These are phyloP conservation scores for Argentina silus DNA, from an alignment of 2,797 vertebrate genomes.

Conservation along the genomic window DNA sequence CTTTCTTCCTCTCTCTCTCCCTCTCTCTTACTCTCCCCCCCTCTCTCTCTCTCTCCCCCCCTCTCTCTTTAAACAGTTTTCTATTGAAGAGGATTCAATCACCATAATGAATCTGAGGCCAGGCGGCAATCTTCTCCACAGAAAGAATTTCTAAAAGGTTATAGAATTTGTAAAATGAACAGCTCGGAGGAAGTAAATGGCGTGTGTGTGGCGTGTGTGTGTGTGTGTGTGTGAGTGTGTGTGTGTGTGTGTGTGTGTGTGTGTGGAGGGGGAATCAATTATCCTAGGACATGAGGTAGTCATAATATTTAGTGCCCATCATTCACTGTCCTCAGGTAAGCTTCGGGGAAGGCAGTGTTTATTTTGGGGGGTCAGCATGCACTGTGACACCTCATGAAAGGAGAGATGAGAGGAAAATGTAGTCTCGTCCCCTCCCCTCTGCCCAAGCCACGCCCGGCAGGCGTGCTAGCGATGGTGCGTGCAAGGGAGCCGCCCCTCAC, in stretches of 20 bases:
- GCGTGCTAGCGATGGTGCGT: slow-evolving; percentile 53
- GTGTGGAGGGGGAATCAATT: slow-evolving; percentile 83
- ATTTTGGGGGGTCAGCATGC: slow-evolving; percentile 47
- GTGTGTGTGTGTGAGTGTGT: slow-evolving; percentile 22
- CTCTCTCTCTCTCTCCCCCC: slow-evolving; percentile 14
- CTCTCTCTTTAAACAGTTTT: slow-evolving; percentile 86
- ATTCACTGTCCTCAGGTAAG: slow-evolving; percentile 86
- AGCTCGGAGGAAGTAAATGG: slow-evolving; percentile 87
- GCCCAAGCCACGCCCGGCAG: slow-evolving; percentile 44
- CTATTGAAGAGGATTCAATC: slow-evolving; percentile 94
- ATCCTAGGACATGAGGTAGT: slow-evolving; percentile 81
- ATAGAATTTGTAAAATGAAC: slow-evolving; percentile 94
- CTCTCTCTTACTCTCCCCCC: slow-evolving; percentile 50
- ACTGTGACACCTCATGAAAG: slow-evolving; percentile 9
- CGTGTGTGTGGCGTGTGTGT: slow-evolving; percentile 36
- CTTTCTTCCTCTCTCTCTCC: slow-evolving; percentile 41
- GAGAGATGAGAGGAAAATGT: neutral
- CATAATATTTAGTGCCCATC: slow-evolving; percentile 88
- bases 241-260: slow-evolving; percentile 17
- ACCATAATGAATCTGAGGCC: slow-evolving; percentile 94
- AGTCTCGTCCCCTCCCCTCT: slow-evolving; percentile 6
- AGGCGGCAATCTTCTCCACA: slow-evolving; percentile 89
- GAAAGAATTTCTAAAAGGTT: slow-evolving; percentile 94
- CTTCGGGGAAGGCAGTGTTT: slow-evolving; percentile 62
- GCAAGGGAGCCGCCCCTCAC: slow-evolving; percentile 59